These are phyloP conservation scores for Medauroidea extradentata DNA, from an alignment of 1,140 invertebrate species.

Conservation along the genomic window DNA sequence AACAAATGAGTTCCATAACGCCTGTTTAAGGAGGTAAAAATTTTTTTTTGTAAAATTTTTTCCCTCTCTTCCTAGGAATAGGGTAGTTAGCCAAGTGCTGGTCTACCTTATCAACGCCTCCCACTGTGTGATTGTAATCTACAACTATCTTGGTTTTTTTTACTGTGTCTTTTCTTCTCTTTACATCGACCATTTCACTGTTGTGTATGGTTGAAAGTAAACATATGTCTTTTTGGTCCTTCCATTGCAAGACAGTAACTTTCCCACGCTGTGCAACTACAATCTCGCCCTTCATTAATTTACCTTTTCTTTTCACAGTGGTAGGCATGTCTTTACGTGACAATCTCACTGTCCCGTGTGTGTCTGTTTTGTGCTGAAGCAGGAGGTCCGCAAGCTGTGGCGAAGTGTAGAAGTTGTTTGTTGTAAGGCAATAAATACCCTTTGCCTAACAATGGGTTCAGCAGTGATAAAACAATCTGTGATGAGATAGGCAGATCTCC, in stretches of 20 bases:
- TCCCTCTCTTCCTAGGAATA: too few species aligned
- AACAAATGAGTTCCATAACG: too few species aligned
- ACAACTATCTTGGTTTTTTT: too few species aligned
- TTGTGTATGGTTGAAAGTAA: too few species aligned
- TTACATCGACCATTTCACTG: too few species aligned
- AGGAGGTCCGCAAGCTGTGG: constrained; percentile 7
- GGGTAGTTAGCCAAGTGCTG: too few species aligned
- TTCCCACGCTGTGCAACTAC: constrained; percentile 1
- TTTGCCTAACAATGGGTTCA: constrained; percentile 6
- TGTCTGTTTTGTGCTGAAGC: neutral
- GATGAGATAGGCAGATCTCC: neutral
- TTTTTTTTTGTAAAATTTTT: too few species aligned
- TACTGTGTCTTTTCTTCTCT: too few species aligned
- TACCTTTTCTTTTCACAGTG: neutral
- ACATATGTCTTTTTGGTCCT: neutral
- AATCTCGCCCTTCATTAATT: constrained; percentile 1
- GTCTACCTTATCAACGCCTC: too few species aligned
- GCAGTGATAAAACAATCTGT: constrained; percentile 3
- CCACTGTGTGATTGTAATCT: too few species aligned
- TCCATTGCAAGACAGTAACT: neutral
- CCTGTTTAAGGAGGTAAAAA: too few species aligned
- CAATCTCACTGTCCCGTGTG: constrained; percentile 3
- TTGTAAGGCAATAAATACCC: constrained; percentile 7
- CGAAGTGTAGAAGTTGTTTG: constrained; percentile 9
- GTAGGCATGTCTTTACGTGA: constrained; percentile 2